Conservation (phyloP, 2,888 invertebrate species). For the Rhyacophila evoluta region DNA sequence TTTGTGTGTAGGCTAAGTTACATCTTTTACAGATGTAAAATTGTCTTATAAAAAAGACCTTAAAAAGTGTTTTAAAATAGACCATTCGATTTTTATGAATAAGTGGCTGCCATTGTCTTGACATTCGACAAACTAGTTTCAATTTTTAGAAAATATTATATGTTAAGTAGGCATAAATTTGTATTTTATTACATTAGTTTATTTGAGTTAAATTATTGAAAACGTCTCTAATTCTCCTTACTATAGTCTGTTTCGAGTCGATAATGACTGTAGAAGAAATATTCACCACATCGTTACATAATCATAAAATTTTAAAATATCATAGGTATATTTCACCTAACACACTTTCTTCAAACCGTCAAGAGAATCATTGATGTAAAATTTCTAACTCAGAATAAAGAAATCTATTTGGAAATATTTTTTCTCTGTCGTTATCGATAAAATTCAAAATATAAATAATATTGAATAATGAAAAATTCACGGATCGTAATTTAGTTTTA, state of each 20-base stretch:
- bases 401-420: too few species aligned
- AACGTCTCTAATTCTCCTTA: neutral
- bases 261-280: too few species aligned
- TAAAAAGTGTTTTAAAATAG: slow-evolving; percentile 1
- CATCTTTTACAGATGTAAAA: neutral
- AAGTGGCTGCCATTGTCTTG: slow-evolving; percentile 28
- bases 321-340: too few species aligned
- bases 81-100: neutral
- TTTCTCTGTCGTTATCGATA: too few species aligned
- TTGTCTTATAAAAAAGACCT: neutral
- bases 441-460: too few species aligned
- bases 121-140: slow-evolving; percentile 39
- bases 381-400: too few species aligned
- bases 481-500: too few species aligned
- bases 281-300: too few species aligned
- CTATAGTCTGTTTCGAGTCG: neutral
- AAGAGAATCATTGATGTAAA: too few species aligned
- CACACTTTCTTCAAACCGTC: too few species aligned
- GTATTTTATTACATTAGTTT: slow-evolving; percentile 43
- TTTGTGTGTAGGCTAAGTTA: slow-evolving; percentile 11
- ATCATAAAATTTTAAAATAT: too few species aligned
- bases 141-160: slow-evolving; percentile 48
- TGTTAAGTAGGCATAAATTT: slow-evolving; percentile 53
- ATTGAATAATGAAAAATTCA: too few species aligned
- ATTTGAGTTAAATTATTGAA: slow-evolving; percentile 41